Base-by-base conservation (phyloP, 2,797 vertebrate species). In the Hyperoplus immaculatus region DNA sequence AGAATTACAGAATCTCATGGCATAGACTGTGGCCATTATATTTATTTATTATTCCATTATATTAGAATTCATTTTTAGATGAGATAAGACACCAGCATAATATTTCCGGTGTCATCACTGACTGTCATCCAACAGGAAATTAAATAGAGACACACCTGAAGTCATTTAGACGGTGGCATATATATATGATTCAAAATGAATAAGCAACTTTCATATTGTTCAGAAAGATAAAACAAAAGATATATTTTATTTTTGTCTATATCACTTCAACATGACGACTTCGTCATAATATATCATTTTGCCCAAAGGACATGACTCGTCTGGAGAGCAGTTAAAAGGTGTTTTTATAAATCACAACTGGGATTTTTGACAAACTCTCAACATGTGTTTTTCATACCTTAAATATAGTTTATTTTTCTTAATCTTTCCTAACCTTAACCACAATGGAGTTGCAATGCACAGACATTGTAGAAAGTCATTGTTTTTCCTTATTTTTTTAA, bases 101-200 rank as follows among this genome's bases (percentile, higher is more conserved):
- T 67, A 74, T 59, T 53, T 41, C 57, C 29, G 5, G 16, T 76
- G 56, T 70, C 51, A 47, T 66, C 18, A 61, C 12, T 66, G 29
- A 55, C 56, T 47, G 15, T 73, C 77, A 70, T 50, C 46, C 38
- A 71, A 49, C 53, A 79, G 68, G 50, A 76, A 76, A 79, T 72
- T 57, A 78, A 65, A 79, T 36, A n/a, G 49, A 51, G 75, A 60
- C 38, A 53, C 51, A 58, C 11, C 43, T 51, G 46, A 80, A 54
- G 29, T 29, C 29, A 29, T 29, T 29, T 29, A 29, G 29, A 29
- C 29, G 29, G 29, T 29, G 29, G 3, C 29, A 29, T 29, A 29
- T 29, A 29, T 29, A n/a, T 58, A 18, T 68, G 41, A 58, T 50
- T 80, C 38, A 4, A 43, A 13, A 72, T 18, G 61, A 47, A 51